Evolutionary conservation across 1,140 invertebrate species (phyloP).

Genomic region (Listronotus oregonensis): DNA sequence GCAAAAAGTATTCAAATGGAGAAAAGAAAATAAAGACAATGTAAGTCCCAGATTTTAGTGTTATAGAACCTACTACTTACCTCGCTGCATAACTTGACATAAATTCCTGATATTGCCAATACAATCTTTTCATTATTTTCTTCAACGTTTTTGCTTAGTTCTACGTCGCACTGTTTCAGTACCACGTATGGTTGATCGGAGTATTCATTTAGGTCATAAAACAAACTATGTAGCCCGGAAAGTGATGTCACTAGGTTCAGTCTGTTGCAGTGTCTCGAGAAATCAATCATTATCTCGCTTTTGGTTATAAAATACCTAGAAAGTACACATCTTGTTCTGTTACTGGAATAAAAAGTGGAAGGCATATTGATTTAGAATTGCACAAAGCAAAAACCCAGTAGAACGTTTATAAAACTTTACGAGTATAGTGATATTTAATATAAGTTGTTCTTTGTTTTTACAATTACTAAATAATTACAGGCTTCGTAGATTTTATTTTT

Average conservation of each 20-base stretch:
- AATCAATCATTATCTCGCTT: conserved; percentile 75
- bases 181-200: conserved; percentile 61
- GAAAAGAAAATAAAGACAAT: too few relatives aligned
- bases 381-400: too few relatives aligned
- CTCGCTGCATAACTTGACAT: conserved; percentile 74
- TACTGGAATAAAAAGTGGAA: too few relatives aligned
- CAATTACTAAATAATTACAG: too few relatives aligned
- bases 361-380: too few relatives aligned
- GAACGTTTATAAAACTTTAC: too few relatives aligned
- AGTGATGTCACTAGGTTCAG: conserved; percentile 69
- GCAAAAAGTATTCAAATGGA: too few relatives aligned
- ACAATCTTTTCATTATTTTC: conserved; percentile 69
- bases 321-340: too few relatives aligned
- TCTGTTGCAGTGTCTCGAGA: conserved; percentile 68
- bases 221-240: conserved; percentile 71
- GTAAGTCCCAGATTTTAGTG: too few relatives aligned
- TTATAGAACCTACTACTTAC: conserved; percentile 50
- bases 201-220: conserved; percentile 58
- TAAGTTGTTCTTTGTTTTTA: too few relatives aligned
- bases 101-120: conserved; percentile 67
- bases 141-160: conserved; percentile 67
- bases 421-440: too few relatives aligned
- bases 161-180: conserved; percentile 74
- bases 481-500: too few relatives aligned
- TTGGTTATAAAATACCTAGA: conserved; percentile 68